phyloP scores from a whole-genome alignment of 30 jellyfish, hydroid and myxozoan genomes.

The Chrysaora quinquecirrha region DNA sequence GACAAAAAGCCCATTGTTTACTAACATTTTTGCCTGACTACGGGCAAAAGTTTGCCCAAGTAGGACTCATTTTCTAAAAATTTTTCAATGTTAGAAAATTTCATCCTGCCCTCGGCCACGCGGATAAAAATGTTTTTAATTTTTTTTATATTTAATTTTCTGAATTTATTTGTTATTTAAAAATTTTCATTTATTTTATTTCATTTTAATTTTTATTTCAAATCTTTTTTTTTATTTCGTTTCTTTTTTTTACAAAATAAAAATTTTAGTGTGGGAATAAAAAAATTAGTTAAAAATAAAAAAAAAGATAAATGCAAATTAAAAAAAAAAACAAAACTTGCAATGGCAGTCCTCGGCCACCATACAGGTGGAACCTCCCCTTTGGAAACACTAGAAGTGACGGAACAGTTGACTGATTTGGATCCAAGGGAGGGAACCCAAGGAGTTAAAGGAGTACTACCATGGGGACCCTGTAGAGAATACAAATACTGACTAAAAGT shows the following conservation, averaged over 20 bases:
- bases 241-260: not conserved
- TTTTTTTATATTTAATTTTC: not conserved
- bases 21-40: not conserved
- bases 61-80: not conserved
- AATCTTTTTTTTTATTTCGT: not conserved
- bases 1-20: not conserved
- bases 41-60: not conserved
- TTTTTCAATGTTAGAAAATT: not conserved
- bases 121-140: conserved; percentile 1
- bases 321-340: not conserved
- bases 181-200: not conserved
- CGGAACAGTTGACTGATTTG: too few species aligned
- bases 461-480: too few species aligned
- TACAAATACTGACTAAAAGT: too few species aligned
- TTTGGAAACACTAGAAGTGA: too few species aligned
- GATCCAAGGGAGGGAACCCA: too few species aligned
- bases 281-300: not conserved
- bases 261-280: too few species aligned
- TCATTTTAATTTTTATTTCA: not conserved
- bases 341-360: conserved; percentile 12
- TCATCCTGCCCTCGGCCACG: conserved; percentile 4
- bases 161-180: not conserved
- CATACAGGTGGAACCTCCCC: too few species aligned
- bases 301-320: not conserved
- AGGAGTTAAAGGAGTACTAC: too few species aligned